Conservation (phyloP, 2,888 invertebrate species). For the Acrobasis repandana region DNA sequence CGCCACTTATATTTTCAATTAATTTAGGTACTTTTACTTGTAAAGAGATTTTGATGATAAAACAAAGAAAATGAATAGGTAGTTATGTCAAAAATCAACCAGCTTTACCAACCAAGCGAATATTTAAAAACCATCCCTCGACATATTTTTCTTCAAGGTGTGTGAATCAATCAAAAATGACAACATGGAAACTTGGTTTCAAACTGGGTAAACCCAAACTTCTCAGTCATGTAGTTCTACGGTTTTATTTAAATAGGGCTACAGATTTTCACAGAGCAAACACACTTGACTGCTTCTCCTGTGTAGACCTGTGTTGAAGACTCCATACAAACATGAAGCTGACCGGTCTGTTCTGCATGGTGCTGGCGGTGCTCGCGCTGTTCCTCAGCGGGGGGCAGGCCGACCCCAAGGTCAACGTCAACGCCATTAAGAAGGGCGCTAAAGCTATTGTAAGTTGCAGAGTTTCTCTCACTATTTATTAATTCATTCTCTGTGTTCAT, state of each 20-base stretch:
- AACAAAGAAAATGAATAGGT: too few species aligned
- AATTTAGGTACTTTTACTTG: too few species aligned
- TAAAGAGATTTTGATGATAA: too few species aligned
- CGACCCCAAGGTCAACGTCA: slow-evolving; percentile 32
- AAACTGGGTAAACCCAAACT: background rate
- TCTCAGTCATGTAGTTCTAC: background rate
- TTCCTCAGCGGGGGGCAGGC: slow-evolving; percentile 35
- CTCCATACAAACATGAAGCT: slow-evolving; percentile 37
- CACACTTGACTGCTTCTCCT: background rate
- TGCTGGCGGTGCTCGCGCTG: slow-evolving; percentile 39
- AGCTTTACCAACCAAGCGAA: too few species aligned
- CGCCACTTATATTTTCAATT: too few species aligned
- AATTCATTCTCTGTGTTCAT: too few species aligned
- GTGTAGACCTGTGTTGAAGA: background rate
- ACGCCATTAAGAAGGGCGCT: slow-evolving; percentile 23
- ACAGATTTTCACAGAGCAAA: background rate
- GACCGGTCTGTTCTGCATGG: slow-evolving; percentile 33
- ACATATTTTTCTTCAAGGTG: too few species aligned
- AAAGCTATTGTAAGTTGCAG: slow-evolving; percentile 22
- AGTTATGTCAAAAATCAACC: too few species aligned
- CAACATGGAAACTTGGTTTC: background rate
- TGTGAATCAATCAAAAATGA: background rate
- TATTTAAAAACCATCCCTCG: too few species aligned
- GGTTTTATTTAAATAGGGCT: background rate
- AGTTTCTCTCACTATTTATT: background rate